Evolutionary conservation across 2,797 vertebrate genomes (phyloP), one percentile per base, ranked within the genome.

Genomic region (Tokudaia muenninki): DNA sequence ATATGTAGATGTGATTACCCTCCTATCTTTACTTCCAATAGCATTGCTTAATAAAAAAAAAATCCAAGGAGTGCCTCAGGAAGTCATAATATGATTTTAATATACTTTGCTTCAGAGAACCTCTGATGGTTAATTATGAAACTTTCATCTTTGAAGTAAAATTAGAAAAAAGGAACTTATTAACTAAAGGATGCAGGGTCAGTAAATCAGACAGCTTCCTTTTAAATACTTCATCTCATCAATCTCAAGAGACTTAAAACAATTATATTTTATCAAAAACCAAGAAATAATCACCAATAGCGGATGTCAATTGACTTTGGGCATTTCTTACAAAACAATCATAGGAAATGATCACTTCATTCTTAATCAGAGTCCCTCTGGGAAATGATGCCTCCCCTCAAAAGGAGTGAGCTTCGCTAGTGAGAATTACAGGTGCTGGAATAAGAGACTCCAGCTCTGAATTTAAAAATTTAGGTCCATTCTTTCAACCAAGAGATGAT

Each of bases 41-140:
- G 93, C 96, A 97, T 98, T 98, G 93, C 55, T 97, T 98, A 98
- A 98, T 98, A 98, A 98, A 98, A 97, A 98, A 96, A 96, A 98
- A 98, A 98, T 98, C 95, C 96, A 97, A 97, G 92, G 91, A 98
- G 84, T 96, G 90, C 98, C 95, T 97, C 87, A 97, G 98, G 97
- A 98, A 98, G 97, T 72, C 70, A 83, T 98, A 98, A 98, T 98
- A 94, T 97, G 96, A 98, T 82, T 97, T 98, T 98, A 98, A 98
- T 98, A 98, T 97, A 97, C 96, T 98, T 98, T 96, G 95, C 97
- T 98, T 98, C 97, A 97, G 97, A 98, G 98, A 98, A 98, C 95
- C 96, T 98, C 98, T 96, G 98, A 96, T 87, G 98, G 97, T 99
- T 99, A 99, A 99, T 99, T 99, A 99, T 98, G 98, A 98, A 98